A percentile compares a stretch with the other conserved stretches of the same genome.
These are phyloP conservation scores for Paralichthys olivaceus DNA, from an alignment of 2,113 vertebrate species.

Conservation along the genomic window DNA sequence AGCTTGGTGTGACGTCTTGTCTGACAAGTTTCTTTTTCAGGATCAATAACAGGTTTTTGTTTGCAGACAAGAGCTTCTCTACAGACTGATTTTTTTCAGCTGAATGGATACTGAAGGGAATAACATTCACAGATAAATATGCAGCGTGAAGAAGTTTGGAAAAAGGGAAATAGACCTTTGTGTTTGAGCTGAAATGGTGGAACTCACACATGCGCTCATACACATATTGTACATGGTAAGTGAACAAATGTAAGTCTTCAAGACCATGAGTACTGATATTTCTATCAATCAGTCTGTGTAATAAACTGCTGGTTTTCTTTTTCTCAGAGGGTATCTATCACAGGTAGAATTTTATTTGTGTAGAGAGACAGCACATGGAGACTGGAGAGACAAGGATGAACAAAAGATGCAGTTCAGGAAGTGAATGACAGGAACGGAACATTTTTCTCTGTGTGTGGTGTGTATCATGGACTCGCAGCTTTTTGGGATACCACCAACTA, in stretches of 20 bases:
- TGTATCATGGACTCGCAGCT: conserved; percentile 42
- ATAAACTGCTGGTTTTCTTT: conserved; percentile 45
- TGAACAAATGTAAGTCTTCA: conserved; percentile 51
- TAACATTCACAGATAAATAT: conserved; percentile 7
- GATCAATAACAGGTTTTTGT: conserved; percentile 22
- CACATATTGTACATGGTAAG: conserved; percentile 62
- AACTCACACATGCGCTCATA: conserved; percentile 43
- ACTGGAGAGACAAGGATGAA: conserved; percentile 11
- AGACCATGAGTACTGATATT: conserved; percentile 58
- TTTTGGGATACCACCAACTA: conserved; percentile 39
- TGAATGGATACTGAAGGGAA: conserved; percentile 11
- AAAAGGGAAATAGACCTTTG: conserved; percentile 28
- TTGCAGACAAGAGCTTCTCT: conserved; percentile 19
- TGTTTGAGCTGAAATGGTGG: conserved; percentile 51
- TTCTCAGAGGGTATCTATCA: conserved; percentile 50
- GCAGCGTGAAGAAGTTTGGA: not conserved
- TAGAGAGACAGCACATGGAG: conserved; percentile 10
- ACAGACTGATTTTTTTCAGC: conserved; percentile 21
- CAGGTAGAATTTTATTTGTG: conserved; percentile 48
- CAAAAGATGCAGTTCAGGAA: conserved; percentile 25
- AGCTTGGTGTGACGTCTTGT: conserved; percentile 64
- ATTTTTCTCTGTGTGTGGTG: conserved; percentile 41
- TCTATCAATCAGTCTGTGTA: conserved; percentile 64
- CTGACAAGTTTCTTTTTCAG: conserved; percentile 39
- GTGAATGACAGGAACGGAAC: conserved; percentile 20